phyloP scores from a whole-genome alignment of 1,140 invertebrate genomes.

The Drosophila gunungcola region DNA sequence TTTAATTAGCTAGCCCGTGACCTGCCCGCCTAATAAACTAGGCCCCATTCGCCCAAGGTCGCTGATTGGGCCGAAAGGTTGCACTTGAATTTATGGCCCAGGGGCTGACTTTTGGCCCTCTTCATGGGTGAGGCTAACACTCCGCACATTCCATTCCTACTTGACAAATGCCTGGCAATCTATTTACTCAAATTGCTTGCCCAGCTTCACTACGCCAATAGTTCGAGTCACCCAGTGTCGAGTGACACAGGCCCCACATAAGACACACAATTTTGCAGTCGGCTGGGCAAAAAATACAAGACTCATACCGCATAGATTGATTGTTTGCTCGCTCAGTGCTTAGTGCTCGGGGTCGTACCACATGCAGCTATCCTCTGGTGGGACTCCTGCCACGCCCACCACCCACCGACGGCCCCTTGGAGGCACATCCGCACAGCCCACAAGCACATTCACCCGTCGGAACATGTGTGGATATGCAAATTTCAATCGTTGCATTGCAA shows the following conservation, averaged over 20 bases:
- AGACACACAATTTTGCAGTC: slow-evolving; percentile 24
- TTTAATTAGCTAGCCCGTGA: slow-evolving; percentile 66
- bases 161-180: slow-evolving; percentile 44
- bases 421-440: slow-evolving; percentile 19
- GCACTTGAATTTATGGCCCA: slow-evolving; percentile 71
- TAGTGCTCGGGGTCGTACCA: slow-evolving; percentile 24
- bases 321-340: slow-evolving; percentile 40
- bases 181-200: slow-evolving; percentile 42
- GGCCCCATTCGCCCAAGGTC: slow-evolving; percentile 49
- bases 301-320: slow-evolving; percentile 69
- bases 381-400: slow-evolving; percentile 10
- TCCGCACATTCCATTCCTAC: slow-evolving; percentile 10
- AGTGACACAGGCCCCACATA: slow-evolving; percentile 36
- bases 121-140: background rate
- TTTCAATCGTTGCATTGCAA: slow-evolving; percentile 58
- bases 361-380: slow-evolving; percentile 22
- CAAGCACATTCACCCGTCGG: background rate
- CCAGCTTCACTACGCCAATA: slow-evolving; percentile 11
- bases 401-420: slow-evolving; percentile 1
- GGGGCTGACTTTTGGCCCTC: slow-evolving; percentile 18
- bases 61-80: slow-evolving; percentile 65
- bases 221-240: slow-evolving; percentile 29
- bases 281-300: slow-evolving; percentile 46
- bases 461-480: slow-evolving; percentile 43
- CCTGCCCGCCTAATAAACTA: slow-evolving; percentile 33